Evolutionary conservation across 2,797 vertebrate genomes (phyloP).

Genomic region (Gymnodraco acuticeps): DNA sequence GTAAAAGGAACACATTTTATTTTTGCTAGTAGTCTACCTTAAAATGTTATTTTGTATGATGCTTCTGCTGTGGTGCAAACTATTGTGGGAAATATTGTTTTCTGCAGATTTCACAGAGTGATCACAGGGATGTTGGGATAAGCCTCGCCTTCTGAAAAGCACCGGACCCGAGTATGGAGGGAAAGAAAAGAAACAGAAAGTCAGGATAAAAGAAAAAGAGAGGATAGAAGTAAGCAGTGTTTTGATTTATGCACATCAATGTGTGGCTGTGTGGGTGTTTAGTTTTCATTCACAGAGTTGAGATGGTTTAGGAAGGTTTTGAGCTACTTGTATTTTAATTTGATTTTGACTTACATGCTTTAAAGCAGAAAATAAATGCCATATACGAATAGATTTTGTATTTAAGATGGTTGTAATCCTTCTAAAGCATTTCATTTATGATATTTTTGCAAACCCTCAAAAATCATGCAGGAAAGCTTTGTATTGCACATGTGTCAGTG

Average conservation of each 20-base stretch:
- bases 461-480: slow-evolving; percentile 6
- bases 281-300: neutral
- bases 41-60: slow-evolving; percentile 54
- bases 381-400: neutral
- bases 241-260: slow-evolving; percentile 20
- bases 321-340: slow-evolving; percentile 16
- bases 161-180: slow-evolving; percentile 6
- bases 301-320: slow-evolving; percentile 46
- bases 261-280: slow-evolving; percentile 14
- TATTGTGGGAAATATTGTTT: slow-evolving; percentile 2
- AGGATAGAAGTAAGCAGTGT: slow-evolving; percentile 27
- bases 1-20: slow-evolving; percentile 66
- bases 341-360: neutral
- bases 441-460: neutral
- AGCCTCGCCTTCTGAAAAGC: slow-evolving; percentile 47
- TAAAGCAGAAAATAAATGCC: neutral
- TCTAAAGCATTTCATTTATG: slow-evolving; percentile 6
- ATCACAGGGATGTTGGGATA: slow-evolving; percentile 56
- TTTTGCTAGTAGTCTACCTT: slow-evolving; percentile 63
- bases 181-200: slow-evolving; percentile 70
- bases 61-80: slow-evolving; percentile 51
- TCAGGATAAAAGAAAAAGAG: slow-evolving; percentile 44
- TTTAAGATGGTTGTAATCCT: neutral
- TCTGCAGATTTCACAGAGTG: slow-evolving; percentile 26
- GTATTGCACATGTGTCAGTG: slow-evolving; percentile 19